phyloP scores from a whole-genome alignment of 2,797 vertebrate genomes.

The Streptopelia turtur region DNA sequence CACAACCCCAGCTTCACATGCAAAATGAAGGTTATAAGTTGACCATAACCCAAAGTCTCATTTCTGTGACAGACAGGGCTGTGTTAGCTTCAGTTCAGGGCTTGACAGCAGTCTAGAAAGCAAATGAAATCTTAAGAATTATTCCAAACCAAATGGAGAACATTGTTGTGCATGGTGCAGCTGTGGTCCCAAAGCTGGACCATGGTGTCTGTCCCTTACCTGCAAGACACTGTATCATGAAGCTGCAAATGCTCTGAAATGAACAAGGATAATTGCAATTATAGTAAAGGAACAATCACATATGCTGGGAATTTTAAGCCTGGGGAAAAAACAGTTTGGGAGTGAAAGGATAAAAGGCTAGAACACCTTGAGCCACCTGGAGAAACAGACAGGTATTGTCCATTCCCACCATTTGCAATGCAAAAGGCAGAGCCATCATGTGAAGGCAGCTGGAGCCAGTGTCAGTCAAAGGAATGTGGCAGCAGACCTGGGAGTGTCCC shows the following conservation, averaged over 20 bases:
- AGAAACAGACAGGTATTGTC: not conserved
- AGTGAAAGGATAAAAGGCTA: not conserved
- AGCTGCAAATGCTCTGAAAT: not conserved
- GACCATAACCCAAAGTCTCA: not conserved
- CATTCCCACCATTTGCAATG: not conserved
- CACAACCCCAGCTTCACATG: not conserved
- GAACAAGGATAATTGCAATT: not conserved
- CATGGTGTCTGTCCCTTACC: not conserved
- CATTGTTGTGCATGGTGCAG: no score
- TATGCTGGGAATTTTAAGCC: not conserved
- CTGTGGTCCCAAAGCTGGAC: not conserved
- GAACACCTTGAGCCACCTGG: not conserved
- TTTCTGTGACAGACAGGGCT: not conserved
- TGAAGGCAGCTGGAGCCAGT: not conserved
- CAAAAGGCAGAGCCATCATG: not conserved
- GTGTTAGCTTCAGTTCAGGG: not conserved
- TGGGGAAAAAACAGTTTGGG: not conserved
- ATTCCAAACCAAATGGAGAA: not conserved
- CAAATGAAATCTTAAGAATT: not conserved
- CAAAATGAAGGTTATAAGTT: not conserved
- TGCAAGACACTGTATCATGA: not conserved
- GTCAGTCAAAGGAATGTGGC: not conserved
- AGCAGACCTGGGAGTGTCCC: not conserved
- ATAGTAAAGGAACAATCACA: not conserved
- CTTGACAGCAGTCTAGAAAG: not conserved